These are phyloP conservation scores for Hartigia nigra DNA, from an alignment of 2,888 invertebrate species.

Conservation along the genomic window DNA sequence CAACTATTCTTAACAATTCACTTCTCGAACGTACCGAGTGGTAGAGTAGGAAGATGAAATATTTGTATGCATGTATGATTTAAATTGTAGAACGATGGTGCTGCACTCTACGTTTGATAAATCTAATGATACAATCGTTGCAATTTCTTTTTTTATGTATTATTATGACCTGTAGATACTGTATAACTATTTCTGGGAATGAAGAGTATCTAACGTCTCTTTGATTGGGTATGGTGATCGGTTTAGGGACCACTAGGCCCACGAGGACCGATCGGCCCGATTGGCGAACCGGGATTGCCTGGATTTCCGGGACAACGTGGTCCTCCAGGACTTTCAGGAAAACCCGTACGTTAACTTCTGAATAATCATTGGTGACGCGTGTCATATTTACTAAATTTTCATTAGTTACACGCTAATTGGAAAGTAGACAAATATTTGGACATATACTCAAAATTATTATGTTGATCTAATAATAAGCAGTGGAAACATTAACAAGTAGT, in stretches of 20 bases:
- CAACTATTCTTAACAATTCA: not conserved
- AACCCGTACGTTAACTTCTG: slow-evolving; percentile 47
- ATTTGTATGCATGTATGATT: not conserved
- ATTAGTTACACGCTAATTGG: not conserved
- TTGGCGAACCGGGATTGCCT: slow-evolving; percentile 62
- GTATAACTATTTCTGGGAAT: not conserved
- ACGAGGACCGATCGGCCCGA: slow-evolving; percentile 52
- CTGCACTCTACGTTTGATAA: not conserved
- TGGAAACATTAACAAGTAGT: not conserved
- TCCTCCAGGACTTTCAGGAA: slow-evolving; percentile 61
- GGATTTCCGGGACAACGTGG: slow-evolving; percentile 67
- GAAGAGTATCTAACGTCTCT: not conserved
- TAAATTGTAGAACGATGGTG: slow-evolving; percentile 6
- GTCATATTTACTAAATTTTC: not conserved
- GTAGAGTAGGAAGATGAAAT: slow-evolving; percentile 13
- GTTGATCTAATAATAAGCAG: not conserved
- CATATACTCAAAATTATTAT: not conserved
- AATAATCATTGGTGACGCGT: not conserved
- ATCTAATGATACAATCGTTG: not conserved
- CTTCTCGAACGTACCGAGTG: not conserved
- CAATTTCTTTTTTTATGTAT: not conserved
- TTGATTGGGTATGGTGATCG: slow-evolving; percentile 6
- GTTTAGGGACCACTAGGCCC: slow-evolving; percentile 66
- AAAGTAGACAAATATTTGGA: not conserved
- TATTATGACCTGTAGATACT: slow-evolving; percentile 28